Evolutionary conservation across 2,888 invertebrate genomes (phyloP).

Genomic region (Sphaeridia pumilis): DNA sequence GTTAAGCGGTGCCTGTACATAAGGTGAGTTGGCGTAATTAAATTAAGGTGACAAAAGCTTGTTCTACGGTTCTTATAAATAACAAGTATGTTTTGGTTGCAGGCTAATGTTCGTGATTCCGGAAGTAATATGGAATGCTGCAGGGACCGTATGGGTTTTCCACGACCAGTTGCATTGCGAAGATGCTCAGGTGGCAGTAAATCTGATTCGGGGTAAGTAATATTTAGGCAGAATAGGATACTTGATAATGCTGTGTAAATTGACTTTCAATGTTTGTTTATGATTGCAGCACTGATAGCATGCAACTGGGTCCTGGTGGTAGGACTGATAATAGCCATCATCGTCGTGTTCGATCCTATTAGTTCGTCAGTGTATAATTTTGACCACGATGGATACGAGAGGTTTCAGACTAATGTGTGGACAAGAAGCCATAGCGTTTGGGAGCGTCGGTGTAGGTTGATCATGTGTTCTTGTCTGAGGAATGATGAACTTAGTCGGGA

Average conservation of each 20-base stretch:
- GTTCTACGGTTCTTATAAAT: too few species aligned
- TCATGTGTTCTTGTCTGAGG: slow-evolving; percentile 28
- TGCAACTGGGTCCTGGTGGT: slow-evolving; percentile 71
- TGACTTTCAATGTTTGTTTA: slow-evolving; percentile 8
- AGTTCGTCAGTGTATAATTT: slow-evolving; percentile 41
- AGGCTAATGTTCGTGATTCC: slow-evolving; percentile 63
- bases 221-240: too few species aligned
- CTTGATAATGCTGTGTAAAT: background rate
- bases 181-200: slow-evolving; percentile 45
- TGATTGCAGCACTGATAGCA: slow-evolving; percentile 54
- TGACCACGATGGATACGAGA: slow-evolving; percentile 43
- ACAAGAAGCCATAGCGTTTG: slow-evolving; percentile 58
- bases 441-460: slow-evolving; percentile 52
- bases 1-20: slow-evolving; percentile 32
- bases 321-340: slow-evolving; percentile 59
- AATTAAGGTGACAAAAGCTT: background rate
- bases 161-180: slow-evolving; percentile 54
- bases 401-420: slow-evolving; percentile 31
- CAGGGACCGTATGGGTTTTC: slow-evolving; percentile 73
- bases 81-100: slow-evolving; percentile 20
- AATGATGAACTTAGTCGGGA: slow-evolving; percentile 61
- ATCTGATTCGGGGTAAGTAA: slow-evolving; percentile 53
- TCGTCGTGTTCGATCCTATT: slow-evolving; percentile 69
- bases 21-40: slow-evolving; percentile 22
- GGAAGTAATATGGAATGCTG: slow-evolving; percentile 63